Evolutionary conservation across 2,888 invertebrate species (phyloP).

Genomic region (Agapostemon virescens): DNA sequence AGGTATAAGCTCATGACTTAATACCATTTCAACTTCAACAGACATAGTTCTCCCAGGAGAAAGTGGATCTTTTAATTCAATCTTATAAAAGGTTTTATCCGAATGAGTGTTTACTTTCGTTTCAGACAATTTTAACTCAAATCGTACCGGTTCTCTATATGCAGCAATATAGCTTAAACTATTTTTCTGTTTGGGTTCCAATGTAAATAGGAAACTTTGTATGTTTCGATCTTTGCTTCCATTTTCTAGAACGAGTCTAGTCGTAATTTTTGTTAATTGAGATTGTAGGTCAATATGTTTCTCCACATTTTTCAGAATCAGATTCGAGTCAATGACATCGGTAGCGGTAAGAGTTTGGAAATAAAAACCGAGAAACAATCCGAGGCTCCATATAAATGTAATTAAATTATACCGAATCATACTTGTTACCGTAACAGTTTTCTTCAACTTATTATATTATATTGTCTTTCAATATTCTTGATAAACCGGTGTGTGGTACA

Average conservation of each 20-base stretch:
- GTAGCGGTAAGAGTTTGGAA: slow-evolving; percentile 22
- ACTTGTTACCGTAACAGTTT: slow-evolving; percentile 9
- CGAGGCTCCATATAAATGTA: slow-evolving; percentile 39
- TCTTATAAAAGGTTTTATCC: slow-evolving; percentile 82
- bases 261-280: slow-evolving; percentile 92
- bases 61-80: slow-evolving; percentile 84
- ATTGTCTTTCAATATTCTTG: neutral
- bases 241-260: slow-evolving; percentile 92
- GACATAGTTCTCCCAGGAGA: slow-evolving; percentile 83
- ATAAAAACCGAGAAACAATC: slow-evolving; percentile 22
- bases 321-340: slow-evolving; percentile 78
- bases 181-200: slow-evolving; percentile 85
- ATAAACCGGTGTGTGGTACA: slow-evolving; percentile 53
- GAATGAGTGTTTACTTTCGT: slow-evolving; percentile 81
- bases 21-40: slow-evolving; percentile 87
- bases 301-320: slow-evolving; percentile 90
- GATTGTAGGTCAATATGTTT: slow-evolving; percentile 92
- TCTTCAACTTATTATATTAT: slow-evolving; percentile 1
- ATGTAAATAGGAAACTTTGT: slow-evolving; percentile 86
- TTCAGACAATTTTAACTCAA: slow-evolving; percentile 77
- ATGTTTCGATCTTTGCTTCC: slow-evolving; percentile 86
- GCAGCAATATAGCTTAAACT: slow-evolving; percentile 89
- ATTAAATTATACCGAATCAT: slow-evolving; percentile 36
- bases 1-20: slow-evolving; percentile 89
- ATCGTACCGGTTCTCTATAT: slow-evolving; percentile 77